Base-by-base conservation (phyloP, 2,797 vertebrate genomes). In the Tenualosa ilisha region DNA sequence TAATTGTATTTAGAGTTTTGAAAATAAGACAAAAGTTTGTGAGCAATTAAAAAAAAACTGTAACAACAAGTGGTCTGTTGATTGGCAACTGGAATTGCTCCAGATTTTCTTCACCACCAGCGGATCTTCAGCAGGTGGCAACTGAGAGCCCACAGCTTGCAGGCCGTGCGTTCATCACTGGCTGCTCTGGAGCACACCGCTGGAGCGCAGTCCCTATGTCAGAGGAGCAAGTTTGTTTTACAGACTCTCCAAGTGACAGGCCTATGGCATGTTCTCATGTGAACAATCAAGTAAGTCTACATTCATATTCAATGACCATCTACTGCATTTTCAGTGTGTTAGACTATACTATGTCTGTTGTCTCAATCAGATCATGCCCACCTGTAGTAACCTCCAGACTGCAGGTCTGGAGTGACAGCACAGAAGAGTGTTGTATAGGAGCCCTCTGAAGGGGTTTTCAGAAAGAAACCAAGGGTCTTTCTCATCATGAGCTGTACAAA, bases 101-200 rank as follows among this genome's bases (percentile, higher is more conserved):
- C 7, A 0, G 2, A 11, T 0, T n/a, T 2, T 63, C 59, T n/a
- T 92, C 82, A 95, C 92, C 87, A 93, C 95, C 95, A 96, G 86
- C 89, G 92, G 89, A 96, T 93, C 63, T 93, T 90, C 0, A 95
- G 92, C 88, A 95, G 87, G 83, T 93, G 92, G 91, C 94, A 96
- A 93, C 95, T 96, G 81, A 92, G 89, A 56, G 92, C 92, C 95
- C 95, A 95, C 87, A 96, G 90, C 87, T 93, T 94, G 17, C 93
- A 84, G 31, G 94, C 93, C 0, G 92, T 91, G 59, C 90, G 90
- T 1, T 95, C 91, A 20, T 95, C 95, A 86, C 89, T 91, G 37
- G 91, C 94, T 0, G 94, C 93, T 81, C 90, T 91, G 90, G 87
- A 93, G 83, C 81, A 87, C 0, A 87, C n/a, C 1, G 89, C 84